These are phyloP conservation scores for Pycnomerus fuliginosus DNA, from an alignment of 2,888 invertebrate genomes.

Conservation along the genomic window DNA sequence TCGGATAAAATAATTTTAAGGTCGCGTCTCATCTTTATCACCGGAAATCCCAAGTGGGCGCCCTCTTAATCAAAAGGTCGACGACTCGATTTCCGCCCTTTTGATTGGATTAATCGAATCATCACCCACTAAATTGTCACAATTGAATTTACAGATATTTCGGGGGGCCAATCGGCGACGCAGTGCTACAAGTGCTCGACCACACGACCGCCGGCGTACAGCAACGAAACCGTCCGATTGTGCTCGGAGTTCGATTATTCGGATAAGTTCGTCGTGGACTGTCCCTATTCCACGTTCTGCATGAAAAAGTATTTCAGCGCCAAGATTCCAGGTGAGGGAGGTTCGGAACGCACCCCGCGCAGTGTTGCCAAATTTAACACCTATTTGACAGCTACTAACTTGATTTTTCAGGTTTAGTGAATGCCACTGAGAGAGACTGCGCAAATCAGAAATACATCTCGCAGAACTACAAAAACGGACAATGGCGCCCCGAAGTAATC, in stretches of 20 bases:
- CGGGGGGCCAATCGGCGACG: conserved; percentile 46
- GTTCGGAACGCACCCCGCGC: no score
- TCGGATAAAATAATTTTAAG: no score
- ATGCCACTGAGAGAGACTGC: conserved; percentile 67
- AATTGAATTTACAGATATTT: conserved; percentile 30
- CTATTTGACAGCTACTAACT: conserved; percentile 2
- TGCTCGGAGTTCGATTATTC: conserved; percentile 78
- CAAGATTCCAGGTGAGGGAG: conserved; percentile 67
- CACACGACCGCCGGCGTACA: conserved; percentile 59
- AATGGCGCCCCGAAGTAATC: conserved; percentile 65
- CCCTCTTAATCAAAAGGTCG: conserved; percentile 7
- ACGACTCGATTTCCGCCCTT: neutral
- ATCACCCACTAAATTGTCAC: no score
- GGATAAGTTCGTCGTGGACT: conserved; percentile 68
- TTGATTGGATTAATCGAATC: neutral
- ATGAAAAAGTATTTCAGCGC: conserved; percentile 71
- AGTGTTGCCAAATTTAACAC: conserved; percentile 28
- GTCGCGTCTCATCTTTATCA: conserved; percentile 7
- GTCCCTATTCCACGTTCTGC: conserved; percentile 82
- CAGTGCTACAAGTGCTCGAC: conserved; percentile 76
- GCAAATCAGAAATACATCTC: conserved; percentile 70
- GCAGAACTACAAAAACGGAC: conserved; percentile 61
- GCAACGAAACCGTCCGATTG: conserved; percentile 64
- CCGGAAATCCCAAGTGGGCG: conserved; percentile 15
- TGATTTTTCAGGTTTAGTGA: conserved; percentile 26